phyloP scores from a whole-genome alignment of 2,888 invertebrate genomes.

The Nomada hirtipes region DNA sequence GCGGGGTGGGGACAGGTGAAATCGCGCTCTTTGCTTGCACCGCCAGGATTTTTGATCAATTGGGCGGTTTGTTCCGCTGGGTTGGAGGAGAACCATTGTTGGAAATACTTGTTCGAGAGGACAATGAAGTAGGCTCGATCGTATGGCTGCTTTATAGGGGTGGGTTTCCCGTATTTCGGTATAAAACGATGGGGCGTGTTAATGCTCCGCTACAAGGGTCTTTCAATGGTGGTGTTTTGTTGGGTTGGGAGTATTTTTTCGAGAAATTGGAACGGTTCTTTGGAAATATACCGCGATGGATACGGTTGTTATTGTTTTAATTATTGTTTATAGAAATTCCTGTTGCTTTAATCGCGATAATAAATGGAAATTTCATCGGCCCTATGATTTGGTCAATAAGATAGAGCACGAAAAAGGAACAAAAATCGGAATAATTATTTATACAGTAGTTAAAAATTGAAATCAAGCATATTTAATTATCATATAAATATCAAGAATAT shows the following conservation, averaged over 20 bases:
- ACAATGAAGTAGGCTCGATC: neutral
- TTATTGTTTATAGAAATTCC: neutral
- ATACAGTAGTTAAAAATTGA: no score
- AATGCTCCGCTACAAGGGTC: neutral
- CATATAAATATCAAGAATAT: no score
- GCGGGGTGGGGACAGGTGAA: neutral
- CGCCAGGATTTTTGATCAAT: slow-evolving; percentile 33
- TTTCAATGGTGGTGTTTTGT: neutral
- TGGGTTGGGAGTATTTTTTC: no score
- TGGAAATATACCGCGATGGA: neutral
- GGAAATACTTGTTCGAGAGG: no score
- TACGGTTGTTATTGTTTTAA: neutral
- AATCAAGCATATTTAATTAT: no score
- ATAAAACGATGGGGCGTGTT: neutral
- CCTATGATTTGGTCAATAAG: no score
- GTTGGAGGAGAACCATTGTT: neutral
- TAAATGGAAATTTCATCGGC: no score
- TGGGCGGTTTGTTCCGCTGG: neutral
- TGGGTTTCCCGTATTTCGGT: neutral
- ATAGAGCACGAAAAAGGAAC: no score
- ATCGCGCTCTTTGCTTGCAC: neutral
- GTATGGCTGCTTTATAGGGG: neutral
- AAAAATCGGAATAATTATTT: no score
- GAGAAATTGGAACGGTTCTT: neutral
- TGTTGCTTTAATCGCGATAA: no score